Evolutionary conservation across 2,797 vertebrate genomes (phyloP).

Genomic region (Megalops cyprinoides): DNA sequence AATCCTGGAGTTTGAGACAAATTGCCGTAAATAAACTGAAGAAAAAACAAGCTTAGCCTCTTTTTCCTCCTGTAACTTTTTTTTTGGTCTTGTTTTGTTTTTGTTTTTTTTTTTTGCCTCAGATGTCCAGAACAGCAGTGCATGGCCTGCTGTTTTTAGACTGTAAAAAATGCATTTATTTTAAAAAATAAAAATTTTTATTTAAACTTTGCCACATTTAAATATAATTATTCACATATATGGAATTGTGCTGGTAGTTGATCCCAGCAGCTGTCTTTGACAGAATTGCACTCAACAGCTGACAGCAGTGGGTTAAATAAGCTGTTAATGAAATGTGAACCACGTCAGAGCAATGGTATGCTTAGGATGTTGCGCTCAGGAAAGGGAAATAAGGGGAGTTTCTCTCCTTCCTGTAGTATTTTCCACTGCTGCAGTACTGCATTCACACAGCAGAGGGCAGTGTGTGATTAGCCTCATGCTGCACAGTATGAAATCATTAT

Average conservation of each 20-base stretch:
- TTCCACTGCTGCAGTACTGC: not conserved
- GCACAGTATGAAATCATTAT: not conserved
- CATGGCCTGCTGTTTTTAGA: constrained; percentile 76
- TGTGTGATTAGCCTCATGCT: not conserved
- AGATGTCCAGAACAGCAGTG: constrained; percentile 67
- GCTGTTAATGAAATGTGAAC: not conserved
- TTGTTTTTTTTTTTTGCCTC: constrained; percentile 67
- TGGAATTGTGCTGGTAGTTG: not conserved
- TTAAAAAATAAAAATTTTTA: constrained; percentile 82
- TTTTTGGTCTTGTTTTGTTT: constrained; percentile 35
- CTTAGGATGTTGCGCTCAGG: not conserved
- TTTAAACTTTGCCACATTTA: constrained; percentile 59
- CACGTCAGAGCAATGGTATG: not conserved
- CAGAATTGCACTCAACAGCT: not conserved
- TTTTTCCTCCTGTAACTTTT: constrained; percentile 44
- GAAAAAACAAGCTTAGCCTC: constrained; percentile 51
- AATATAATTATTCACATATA: not conserved
- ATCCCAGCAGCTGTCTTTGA: not conserved
- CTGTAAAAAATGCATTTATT: constrained; percentile 84
- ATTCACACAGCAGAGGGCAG: constrained; percentile 51
- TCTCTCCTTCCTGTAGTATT: not conserved
- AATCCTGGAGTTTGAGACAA: constrained; percentile 71
- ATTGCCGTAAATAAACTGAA: constrained; percentile 58
- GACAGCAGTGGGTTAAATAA: not conserved
- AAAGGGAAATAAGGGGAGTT: not conserved